A percentile compares a stretch with the other conserved stretches of the same genome.
These are phyloP conservation scores for Drosophila affinis DNA, from an alignment of 2,888 invertebrate species.

Conservation along the genomic window DNA sequence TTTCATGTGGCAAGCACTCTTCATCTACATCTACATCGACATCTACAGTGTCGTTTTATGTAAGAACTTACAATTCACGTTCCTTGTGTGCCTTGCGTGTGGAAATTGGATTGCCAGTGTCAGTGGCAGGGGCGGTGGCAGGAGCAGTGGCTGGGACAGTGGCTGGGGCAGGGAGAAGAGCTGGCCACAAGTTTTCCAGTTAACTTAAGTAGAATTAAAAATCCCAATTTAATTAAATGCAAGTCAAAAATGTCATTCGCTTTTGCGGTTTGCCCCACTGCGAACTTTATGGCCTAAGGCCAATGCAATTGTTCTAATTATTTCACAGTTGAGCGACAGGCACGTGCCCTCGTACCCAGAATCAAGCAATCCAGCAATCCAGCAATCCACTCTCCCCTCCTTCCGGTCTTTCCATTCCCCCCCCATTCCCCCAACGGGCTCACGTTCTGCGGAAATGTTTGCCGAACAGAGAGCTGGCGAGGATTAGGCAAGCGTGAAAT, in stretches of 20 bases:
- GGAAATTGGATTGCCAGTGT: slow-evolving; percentile 24
- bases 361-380: background rate
- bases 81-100: slow-evolving; percentile 38
- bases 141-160: no score
- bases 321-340: slow-evolving; percentile 50
- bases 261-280: slow-evolving; percentile 10
- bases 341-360: slow-evolving; percentile 50
- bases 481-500: slow-evolving; percentile 50
- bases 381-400: slow-evolving; percentile 11
- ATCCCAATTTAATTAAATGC: slow-evolving; percentile 68
- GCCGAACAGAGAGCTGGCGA: slow-evolving; percentile 30
- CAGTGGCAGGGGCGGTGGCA: no score
- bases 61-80: slow-evolving; percentile 10
- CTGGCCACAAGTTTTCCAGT: slow-evolving; percentile 65
- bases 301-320: slow-evolving; percentile 72
- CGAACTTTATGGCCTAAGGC: slow-evolving; percentile 39
- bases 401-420: background rate
- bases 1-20: no score
- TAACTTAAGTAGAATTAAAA: slow-evolving; percentile 72
- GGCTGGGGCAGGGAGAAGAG: background rate
- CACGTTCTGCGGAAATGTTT: slow-evolving; percentile 51
- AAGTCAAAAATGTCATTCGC: slow-evolving; percentile 47
- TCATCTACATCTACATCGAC: background rate
- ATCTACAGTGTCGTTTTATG: slow-evolving; percentile 37
- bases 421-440: background rate